Evolutionary conservation across 37 sponge, comb jelly and placozoan genomes (phyloP).

Genomic region (Hormiphora californensis): DNA sequence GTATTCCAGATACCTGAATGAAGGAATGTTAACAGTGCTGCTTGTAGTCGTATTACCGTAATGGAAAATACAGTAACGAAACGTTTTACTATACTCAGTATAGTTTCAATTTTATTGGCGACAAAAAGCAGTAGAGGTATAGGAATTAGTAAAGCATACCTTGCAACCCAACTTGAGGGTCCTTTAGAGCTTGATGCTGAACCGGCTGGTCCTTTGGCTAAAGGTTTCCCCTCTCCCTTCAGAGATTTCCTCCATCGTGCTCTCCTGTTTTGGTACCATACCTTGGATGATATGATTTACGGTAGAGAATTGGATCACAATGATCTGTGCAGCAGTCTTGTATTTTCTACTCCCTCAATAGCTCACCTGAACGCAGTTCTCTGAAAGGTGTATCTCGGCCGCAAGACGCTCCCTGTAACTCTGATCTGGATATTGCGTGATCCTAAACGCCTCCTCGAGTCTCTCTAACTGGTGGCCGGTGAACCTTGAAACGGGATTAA

Average conservation of each 20-base stretch:
- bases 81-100: too few relatives aligned
- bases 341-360: too few relatives aligned
- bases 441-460: neutral
- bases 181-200: neutral
- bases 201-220: neutral
- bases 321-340: too few relatives aligned
- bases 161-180: neutral
- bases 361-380: constrained; percentile 12
- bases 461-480: neutral
- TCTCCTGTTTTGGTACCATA: constrained; percentile 10
- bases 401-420: neutral
- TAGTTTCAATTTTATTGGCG: too few relatives aligned
- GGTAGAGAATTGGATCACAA: neutral
- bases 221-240: too few relatives aligned
- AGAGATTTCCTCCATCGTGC: neutral
- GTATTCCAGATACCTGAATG: neutral
- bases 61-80: too few relatives aligned
- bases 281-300: neutral
- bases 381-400: neutral
- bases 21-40: too few relatives aligned
- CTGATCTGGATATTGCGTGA: neutral
- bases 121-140: too few relatives aligned
- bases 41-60: too few relatives aligned
- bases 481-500: neutral
- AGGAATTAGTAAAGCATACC: neutral